A percentile compares a stretch with the other conserved stretches of the same genome.
Evolutionary conservation across 2,113 vertebrate species (phyloP).

Genomic region (Ia io): DNA sequence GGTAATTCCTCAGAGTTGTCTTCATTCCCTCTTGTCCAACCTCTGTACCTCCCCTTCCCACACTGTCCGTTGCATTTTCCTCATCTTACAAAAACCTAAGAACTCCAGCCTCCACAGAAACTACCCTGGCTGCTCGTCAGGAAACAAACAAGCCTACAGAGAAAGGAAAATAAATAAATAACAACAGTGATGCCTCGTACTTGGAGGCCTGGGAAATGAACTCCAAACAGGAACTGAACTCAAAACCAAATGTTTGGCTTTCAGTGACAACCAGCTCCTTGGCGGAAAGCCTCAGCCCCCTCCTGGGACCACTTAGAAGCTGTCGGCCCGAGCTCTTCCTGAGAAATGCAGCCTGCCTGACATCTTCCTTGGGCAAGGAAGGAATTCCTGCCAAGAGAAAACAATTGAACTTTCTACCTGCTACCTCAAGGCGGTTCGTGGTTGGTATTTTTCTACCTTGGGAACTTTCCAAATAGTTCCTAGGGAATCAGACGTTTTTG

Average conservation of each 20-base stretch:
- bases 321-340: background rate
- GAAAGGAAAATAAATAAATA: constrained; percentile 70
- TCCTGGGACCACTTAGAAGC: constrained; percentile 52
- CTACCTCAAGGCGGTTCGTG: background rate
- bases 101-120: constrained; percentile 60
- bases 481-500: background rate
- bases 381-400: constrained; percentile 37
- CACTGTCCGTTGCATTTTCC: constrained; percentile 40
- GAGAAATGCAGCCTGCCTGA: background rate
- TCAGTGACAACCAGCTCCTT: constrained; percentile 43
- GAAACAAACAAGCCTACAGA: constrained; percentile 61
- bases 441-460: constrained; percentile 15
- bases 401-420: background rate
- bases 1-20: constrained; percentile 31
- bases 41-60: constrained; percentile 56
- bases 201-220: constrained; percentile 72
- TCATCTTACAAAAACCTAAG: constrained; percentile 64
- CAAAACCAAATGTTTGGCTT: constrained; percentile 79
- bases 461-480: constrained; percentile 46
- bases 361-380: constrained; percentile 21
- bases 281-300: constrained; percentile 44
- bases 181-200: constrained; percentile 16
- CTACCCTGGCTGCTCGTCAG: constrained; percentile 52
- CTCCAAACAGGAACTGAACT: constrained; percentile 58
- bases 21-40: constrained; percentile 73